Evolutionary conservation across 2,113 vertebrate genomes (phyloP).

Genomic region (Indicator maculatus): DNA sequence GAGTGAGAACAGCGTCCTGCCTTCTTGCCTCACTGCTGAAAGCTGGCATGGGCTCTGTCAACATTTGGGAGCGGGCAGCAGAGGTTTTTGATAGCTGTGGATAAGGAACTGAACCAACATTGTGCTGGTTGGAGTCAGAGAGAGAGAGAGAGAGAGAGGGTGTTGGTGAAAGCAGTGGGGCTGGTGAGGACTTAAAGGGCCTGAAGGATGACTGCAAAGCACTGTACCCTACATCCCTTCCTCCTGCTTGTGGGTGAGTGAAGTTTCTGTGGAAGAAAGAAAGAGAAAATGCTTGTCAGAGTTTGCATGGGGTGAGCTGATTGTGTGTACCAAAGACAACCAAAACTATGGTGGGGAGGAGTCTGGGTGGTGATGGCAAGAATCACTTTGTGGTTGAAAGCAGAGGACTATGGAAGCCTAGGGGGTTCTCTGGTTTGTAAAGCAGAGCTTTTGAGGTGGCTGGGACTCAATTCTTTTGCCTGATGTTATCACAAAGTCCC

Average conservation of each 20-base stretch:
- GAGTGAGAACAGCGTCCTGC: rapidly evolving
- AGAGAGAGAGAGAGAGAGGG: neutral
- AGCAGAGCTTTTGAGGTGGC: neutral
- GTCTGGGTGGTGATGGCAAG: neutral
- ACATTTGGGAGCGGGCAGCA: neutral
- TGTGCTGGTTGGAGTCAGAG: neutral
- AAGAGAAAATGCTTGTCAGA: neutral
- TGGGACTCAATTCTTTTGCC: neutral
- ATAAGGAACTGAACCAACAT: neutral
- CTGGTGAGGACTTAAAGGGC: neutral
- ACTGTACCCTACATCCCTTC: rapidly evolving
- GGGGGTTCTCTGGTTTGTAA: neutral
- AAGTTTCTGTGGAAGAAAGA: neutral
- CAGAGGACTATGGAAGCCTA: rapidly evolving
- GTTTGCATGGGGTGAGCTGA: neutral
- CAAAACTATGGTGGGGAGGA: neutral
- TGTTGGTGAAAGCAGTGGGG: neutral
- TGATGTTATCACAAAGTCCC: neutral
- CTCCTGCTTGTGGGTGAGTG: neutral
- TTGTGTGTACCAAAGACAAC: neutral
- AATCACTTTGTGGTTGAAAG: neutral
- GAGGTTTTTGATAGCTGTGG: neutral
- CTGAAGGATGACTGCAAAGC: rapidly evolving
- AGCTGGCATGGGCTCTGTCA: neutral
- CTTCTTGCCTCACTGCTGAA: neutral